Evolutionary conservation across 1,140 invertebrate genomes (phyloP), one percentile per base, ranked within the genome.

Genomic region (Sesamia nonagrioides): DNA sequence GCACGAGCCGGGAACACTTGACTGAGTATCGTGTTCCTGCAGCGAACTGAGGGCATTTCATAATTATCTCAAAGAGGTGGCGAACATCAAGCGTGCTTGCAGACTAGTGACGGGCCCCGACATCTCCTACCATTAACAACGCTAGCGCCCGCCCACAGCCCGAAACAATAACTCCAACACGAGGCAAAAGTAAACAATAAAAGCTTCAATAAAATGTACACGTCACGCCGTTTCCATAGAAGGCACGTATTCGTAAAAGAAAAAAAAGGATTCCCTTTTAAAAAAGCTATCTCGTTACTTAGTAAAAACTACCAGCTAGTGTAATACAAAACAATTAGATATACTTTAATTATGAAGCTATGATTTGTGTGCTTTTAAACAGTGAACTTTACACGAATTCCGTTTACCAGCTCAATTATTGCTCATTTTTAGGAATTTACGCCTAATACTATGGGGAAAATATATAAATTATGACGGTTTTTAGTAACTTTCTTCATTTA

Each of bases 271-370:
- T 80, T 63, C 75, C 71, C 82, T 91, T 85, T 94, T 92, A 91
- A 92, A 93, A 93, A 94, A 93, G 92, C 91, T 94, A 92, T 92
- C 80, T 87, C 77, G 84, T 90, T 84, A 86, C 89, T 92, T 92
- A 92, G 68, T 84, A 85, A 86, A 78, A 87, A 87, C 86, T 88
- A 88, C 81, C 86, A 81, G 84, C 88, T 93, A 90, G 82, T 90
- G 88, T 89, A 88, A 87, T 88, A 89, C 78, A 85, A 76, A 75
- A 75, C 73, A 75, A 75, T 75, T 75, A 75, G 58, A 71, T 66
- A 35, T 81, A 77, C 50, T 77, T 73, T 85, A 71, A 85, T 83
- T 82, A 85, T 82, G 86, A 86, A 88, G 87, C 87, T 86, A 84
- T 85, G 76, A 85, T 88, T 84, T 84, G 86, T 90, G 89, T 90